phyloP scores from a whole-genome alignment of 2,888 invertebrate species.

The Melipona beecheii region DNA sequence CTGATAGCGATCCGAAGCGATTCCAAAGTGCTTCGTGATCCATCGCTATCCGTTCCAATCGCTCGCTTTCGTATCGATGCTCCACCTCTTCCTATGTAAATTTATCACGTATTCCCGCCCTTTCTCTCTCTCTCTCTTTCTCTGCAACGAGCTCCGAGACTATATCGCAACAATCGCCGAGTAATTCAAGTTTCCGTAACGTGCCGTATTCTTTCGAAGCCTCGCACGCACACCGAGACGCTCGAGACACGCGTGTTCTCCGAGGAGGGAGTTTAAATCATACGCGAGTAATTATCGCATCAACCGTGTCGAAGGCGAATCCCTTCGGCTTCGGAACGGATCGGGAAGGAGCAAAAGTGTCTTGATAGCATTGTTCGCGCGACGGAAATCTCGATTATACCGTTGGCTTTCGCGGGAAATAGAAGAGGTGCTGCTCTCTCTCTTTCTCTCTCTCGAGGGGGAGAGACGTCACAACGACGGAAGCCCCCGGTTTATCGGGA shows the following conservation, averaged over 20 bases:
- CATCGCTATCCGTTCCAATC: neutral
- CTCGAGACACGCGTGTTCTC: neutral
- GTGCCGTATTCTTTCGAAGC: neutral
- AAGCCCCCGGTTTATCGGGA: slow-evolving; percentile 74
- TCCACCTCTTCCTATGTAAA: slow-evolving; percentile 8
- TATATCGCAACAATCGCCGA: neutral
- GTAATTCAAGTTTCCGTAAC: neutral
- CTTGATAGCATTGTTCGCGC: slow-evolving; percentile 4
- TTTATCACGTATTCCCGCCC: slow-evolving; percentile 2
- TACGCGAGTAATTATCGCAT: neutral
- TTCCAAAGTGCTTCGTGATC: neutral
- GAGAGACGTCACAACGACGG: slow-evolving; percentile 58
- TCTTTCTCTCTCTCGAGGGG: slow-evolving; percentile 11
- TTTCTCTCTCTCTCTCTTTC: neutral
- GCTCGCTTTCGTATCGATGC: neutral
- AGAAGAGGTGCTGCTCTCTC: neutral
- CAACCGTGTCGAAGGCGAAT: neutral
- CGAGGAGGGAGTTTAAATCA: neutral
- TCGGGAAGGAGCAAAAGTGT: slow-evolving; percentile 21
- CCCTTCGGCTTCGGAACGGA: neutral
- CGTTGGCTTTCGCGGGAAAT: slow-evolving; percentile 47
- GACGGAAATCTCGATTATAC: slow-evolving; percentile 51
- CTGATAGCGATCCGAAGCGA: too few relatives aligned
- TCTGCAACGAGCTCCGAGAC: too few relatives aligned
- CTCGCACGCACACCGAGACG: neutral